phyloP scores from a whole-genome alignment of 2,888 invertebrate species.

The Taphrorychus bicolor region DNA sequence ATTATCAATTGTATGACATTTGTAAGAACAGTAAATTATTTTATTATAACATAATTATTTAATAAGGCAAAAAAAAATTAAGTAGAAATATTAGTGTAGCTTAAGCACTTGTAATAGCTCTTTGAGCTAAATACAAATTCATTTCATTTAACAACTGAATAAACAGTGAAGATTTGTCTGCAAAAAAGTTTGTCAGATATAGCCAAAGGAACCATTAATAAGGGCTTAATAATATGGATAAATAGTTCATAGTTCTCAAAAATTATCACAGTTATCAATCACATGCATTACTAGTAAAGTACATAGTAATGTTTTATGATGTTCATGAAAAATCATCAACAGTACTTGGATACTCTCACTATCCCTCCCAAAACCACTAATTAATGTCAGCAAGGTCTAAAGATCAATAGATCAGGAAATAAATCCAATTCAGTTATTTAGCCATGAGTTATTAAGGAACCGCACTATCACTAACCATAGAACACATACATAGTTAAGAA shows the following conservation, averaged over 20 bases:
- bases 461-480: conserved; percentile 31
- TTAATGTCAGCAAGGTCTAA: not conserved
- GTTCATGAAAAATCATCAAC: not conserved
- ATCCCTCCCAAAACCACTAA: not conserved
- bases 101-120: too few species aligned
- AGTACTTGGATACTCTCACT: not conserved
- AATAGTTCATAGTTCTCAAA: not conserved
- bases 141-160: too few species aligned
- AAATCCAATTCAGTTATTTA: not conserved
- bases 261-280: not conserved
- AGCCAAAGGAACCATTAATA: too few species aligned
- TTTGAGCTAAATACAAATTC: too few species aligned
- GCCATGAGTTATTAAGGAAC: not conserved
- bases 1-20: too few species aligned
- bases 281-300: not conserved
- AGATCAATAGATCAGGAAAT: not conserved
- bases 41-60: too few species aligned
- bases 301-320: not conserved
- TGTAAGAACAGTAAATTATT: too few species aligned
- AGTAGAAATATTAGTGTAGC: too few species aligned
- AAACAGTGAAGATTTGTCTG: too few species aligned
- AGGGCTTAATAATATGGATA: not conserved
- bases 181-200: too few species aligned
- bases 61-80: too few species aligned
- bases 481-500: conserved; percentile 54